Base-by-base conservation (phyloP, 2,888 invertebrate genomes). In the Macrosoma leucophasiata region DNA sequence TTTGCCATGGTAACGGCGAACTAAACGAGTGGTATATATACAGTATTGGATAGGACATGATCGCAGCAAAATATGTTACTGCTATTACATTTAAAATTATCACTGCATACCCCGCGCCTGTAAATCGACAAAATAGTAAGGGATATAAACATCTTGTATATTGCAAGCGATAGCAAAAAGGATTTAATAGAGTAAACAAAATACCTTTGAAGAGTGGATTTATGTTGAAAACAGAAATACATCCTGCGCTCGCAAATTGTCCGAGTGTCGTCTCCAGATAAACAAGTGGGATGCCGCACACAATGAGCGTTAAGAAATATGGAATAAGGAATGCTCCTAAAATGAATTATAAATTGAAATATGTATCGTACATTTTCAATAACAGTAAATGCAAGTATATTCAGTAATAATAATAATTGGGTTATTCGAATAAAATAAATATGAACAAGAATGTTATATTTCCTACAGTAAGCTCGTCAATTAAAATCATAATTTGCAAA, bases 271-370 rank as follows among this genome's bases (percentile, higher is more conserved):
- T 90, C 74, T 96, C 96, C 87, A 96, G 84, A 61, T 95, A 94
- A 60, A 95, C 95, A 41, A 96, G 81, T 0, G 96, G 96, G 36
- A 95, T 91, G 2, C 95, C 96, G 54, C 94, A 95, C 31, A 93
- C 72, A 21, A 93, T 67, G 27, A 95, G 76, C 70, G 95, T 94
- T 39, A 95, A 63, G 25, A 94, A 78, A 67, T 96, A 96, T 2
- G 96, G 95, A 15, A 96, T 88, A 23, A 96, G 82, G 66, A 96
- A 96, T 3, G 95, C 96, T 39, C 94, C 93, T 94, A 84, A 22
- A 42, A 44, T 35, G 29, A 36, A 12, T 7, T 6, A 29, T 29
- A 4, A 13, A 14, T 21, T 20, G 29, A 25, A 26, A 23, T 27
- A 19, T 10, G 12, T 19, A 6, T 13, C 4, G 9, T 1, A n/a